phyloP scores from a whole-genome alignment of 1,140 invertebrate genomes.

The Dinoponera quadriceps region DNA sequence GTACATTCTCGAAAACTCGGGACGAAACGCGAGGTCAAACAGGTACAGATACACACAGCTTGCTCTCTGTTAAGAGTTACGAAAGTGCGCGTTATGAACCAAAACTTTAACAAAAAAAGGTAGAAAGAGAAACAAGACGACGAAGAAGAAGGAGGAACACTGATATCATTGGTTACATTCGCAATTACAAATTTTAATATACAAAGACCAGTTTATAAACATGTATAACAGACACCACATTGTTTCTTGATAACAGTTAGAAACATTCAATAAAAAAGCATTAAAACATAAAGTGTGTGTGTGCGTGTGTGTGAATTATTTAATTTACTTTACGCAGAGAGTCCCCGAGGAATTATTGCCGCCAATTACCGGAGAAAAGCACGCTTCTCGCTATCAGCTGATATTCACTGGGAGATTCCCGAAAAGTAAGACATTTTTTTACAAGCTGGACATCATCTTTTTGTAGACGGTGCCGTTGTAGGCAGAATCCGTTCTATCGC shows the following conservation, averaged over 20 bases:
- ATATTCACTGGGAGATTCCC: too few species aligned
- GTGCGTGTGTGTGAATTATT: too few species aligned
- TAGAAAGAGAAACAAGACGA: conserved; percentile 1
- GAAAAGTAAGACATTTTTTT: too few species aligned
- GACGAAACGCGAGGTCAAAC: too few species aligned
- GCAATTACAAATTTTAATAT: conserved; percentile 75
- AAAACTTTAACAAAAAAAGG: conserved; percentile 1
- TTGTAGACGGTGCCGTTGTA: too few species aligned
- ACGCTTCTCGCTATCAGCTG: too few species aligned
- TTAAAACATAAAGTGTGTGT: conserved; percentile 69
- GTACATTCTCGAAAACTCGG: too few species aligned
- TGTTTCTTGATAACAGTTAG: conserved; percentile 77
- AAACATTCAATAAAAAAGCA: conserved; percentile 77
- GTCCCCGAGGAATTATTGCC: conserved; percentile 1
- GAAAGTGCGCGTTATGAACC: conserved; percentile 57
- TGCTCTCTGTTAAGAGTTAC: conserved; percentile 26
- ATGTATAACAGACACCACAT: conserved; percentile 74
- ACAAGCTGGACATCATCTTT: too few species aligned
- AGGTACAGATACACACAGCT: conserved; percentile 14
- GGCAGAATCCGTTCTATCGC: too few species aligned
- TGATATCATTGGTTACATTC: conserved; percentile 73
- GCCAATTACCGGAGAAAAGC: too few species aligned
- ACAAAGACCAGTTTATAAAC: conserved; percentile 77
- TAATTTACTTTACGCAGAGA: background rate
- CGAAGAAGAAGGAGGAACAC: background rate